Conservation (phyloP, 2,113 vertebrate genomes). For the Gracilinanus agilis region DNA sequence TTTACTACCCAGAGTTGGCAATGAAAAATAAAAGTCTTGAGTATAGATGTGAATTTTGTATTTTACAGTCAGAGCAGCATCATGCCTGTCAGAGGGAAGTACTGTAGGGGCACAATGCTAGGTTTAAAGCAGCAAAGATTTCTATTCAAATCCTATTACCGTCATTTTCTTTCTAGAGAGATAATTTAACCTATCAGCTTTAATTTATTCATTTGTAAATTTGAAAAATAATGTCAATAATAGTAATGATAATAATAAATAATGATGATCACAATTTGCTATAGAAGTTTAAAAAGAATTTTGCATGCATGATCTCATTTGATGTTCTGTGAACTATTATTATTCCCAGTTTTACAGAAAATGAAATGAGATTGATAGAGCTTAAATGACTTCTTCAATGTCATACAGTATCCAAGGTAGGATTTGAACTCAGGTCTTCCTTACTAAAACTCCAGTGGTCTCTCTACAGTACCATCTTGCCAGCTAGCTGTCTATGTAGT, state of each 20-base stretch:
- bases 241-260: not conserved
- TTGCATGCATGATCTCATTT: not conserved
- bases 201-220: not conserved
- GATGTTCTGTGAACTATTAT: not conserved
- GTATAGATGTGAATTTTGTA: not conserved
- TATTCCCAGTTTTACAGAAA: not conserved
- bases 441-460: not conserved
- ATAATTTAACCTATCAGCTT: not conserved
- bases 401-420: not conserved
- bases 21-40: not conserved
- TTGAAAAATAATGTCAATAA: not conserved
- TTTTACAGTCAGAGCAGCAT: not conserved
- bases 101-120: not conserved
- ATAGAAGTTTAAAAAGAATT: not conserved
- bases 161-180: not conserved
- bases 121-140: not conserved
- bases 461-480: not conserved
- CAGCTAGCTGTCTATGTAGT: not conserved
- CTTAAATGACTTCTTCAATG: not conserved
- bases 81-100: not conserved
- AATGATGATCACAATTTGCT: not conserved
- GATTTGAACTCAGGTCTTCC: not conserved
- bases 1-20: rapidly evolving
- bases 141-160: not conserved
- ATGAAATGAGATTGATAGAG: not conserved